phyloP scores from a whole-genome alignment of 2,797 vertebrate species.

The Myotis findleyi region DNA sequence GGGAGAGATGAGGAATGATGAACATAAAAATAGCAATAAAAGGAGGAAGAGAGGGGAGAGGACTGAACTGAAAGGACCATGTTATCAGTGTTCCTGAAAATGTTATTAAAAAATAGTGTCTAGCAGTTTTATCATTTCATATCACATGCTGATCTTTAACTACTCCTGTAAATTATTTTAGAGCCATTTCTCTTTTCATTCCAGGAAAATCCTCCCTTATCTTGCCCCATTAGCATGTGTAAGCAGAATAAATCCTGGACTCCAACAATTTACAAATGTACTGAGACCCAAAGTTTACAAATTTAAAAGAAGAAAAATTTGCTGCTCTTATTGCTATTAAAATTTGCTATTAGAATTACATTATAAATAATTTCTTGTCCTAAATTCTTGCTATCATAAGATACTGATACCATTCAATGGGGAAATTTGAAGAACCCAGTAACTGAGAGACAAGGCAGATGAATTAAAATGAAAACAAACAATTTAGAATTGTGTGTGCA shows the following conservation, averaged over 20 bases:
- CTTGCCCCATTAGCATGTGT: not conserved
- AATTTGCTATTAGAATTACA: not conserved
- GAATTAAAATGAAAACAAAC: not conserved
- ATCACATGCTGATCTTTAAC: not conserved
- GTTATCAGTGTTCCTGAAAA: not conserved
- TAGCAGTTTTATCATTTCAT: not conserved
- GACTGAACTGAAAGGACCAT: not conserved
- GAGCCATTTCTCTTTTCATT: not conserved
- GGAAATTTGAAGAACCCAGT: not conserved
- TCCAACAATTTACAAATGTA: not conserved
- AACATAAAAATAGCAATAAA: not conserved
- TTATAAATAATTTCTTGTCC: constrained; percentile 7
- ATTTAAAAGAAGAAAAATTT: not conserved
- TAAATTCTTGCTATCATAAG: not conserved
- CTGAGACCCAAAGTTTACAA: not conserved
- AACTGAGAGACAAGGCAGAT: not conserved
- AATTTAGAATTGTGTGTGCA: not conserved
- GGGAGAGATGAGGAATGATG: not conserved
- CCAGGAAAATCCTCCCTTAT: not conserved
- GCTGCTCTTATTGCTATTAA: not conserved
- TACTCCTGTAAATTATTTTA: not conserved
- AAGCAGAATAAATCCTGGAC: not conserved
- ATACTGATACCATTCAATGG: not conserved
- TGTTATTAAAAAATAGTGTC: not conserved
- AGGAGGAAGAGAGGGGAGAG: not conserved